Base-by-base conservation (phyloP, 1,140 invertebrate genomes). In the Cyclina sinensis region DNA sequence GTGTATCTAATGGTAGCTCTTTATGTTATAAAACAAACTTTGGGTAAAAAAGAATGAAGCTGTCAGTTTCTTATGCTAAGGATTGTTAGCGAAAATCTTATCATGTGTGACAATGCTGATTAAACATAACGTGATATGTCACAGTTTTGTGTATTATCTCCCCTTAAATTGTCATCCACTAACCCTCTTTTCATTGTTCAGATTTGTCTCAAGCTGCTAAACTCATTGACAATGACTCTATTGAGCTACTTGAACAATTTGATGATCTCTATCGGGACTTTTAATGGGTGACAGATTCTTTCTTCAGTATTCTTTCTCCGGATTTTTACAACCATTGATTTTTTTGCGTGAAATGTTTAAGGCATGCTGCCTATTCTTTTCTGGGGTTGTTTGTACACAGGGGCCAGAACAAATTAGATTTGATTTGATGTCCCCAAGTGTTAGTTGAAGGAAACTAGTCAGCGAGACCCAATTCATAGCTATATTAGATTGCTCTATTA, bases 181-280 rank as follows among this genome's bases (percentile, higher is more conserved):
- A 84, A 74, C 82, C 82, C 59, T 70, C 70, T 18, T 39, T 86
- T 21, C 62, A 70, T 46, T 84, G 68, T 86, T 39, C 35, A 57
- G 54, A 86, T 54, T 39, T 24, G 74, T 76, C 51, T 76, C 74
- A 86, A 78, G 70, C 84, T 48, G 70, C 73, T 86, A 78, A 78
- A 86, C 78, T 86, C 74, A 86, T 65, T 78, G 84, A 86, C 84
- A 76, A 86, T 86, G 70, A 86, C 74, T 43, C 74, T 54, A 78
- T 78, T 86, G 74, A 78, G 74, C 84, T 59, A 86, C 84, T 86
- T 86, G 30, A 78, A 86, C 74, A 78, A 78, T 84, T 86, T 86
- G 84, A 86, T 86, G 70, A 86, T 78, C 84, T 86, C 84, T 78
- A 86, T 76, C 74, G 84, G 84, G 84, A 86, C 84, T 27, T 74